These are phyloP conservation scores for Hirtodrosophila alboralis DNA, from an alignment of 2,888 invertebrate genomes.

Conservation along the genomic window DNA sequence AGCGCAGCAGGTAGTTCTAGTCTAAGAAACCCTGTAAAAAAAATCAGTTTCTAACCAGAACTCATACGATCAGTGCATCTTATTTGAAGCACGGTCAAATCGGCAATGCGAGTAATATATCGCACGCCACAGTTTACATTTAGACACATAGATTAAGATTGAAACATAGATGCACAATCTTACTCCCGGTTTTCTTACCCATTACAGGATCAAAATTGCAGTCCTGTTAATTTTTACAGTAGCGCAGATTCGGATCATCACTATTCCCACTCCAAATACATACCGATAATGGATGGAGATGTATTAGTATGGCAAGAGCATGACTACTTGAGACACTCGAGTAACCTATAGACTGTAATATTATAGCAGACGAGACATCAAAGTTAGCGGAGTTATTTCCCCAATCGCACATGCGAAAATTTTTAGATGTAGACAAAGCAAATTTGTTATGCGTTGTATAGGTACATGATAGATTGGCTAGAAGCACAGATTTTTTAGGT, in stretches of 20 bases:
- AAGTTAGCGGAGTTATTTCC: neutral
- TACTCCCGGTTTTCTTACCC: no score
- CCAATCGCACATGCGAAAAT: conserved; percentile 6
- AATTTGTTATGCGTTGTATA: neutral
- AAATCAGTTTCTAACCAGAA: no score
- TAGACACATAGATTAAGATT: no score
- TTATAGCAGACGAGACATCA: neutral
- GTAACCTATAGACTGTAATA: conserved; percentile 4
- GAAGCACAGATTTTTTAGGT: neutral
- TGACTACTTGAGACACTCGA: conserved; percentile 9
- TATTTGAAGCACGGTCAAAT: no score
- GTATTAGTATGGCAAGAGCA: conserved; percentile 7
- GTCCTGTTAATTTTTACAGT: conserved; percentile 2
- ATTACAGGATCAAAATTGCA: conserved; percentile 1
- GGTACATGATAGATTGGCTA: conserved; percentile 1
- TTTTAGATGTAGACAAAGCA: conserved; percentile 6
- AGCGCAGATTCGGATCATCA: neutral
- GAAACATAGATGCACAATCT: no score
- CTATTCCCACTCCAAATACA: conserved; percentile 4
- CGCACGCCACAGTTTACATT: no score
- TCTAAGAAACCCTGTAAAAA: no score
- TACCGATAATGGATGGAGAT: conserved; percentile 2
- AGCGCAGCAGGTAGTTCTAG: no score
- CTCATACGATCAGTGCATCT: no score
- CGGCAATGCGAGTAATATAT: no score